Base-by-base conservation (phyloP, 2,888 invertebrate species). In the Noctua janthina region DNA sequence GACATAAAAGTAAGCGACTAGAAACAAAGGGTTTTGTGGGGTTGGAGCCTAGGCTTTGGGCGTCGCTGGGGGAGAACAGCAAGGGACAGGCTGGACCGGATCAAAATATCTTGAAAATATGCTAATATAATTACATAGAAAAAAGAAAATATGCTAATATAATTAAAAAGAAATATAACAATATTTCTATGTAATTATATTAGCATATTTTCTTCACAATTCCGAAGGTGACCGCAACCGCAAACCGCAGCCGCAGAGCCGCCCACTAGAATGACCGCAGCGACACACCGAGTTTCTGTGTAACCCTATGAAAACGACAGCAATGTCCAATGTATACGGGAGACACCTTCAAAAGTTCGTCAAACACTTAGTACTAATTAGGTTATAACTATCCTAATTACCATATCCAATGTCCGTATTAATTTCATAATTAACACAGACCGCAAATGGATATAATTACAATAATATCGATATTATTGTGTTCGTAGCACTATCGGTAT, bases 351-450 rank as follows among this genome's bases (percentile, higher is more conserved):
- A 59, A 79, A 71, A 73, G 15, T 62, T 46, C 13, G 11, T 20
- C n/a, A 68, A 62, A 39, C 23, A 39, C 35, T 54, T 23, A 4
- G 11, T 56, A 56, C 64, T 56, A 70, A 70, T 76, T 69, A 56
- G 11, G 23, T n/a, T 46, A 11, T 66, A 29, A 79, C 51, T 35
- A 11, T 23, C 17, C 35, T 74, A 70, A 83, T 84, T 74, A 67
- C 13, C 69, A 13, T 54, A 49, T 20, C 62, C 54, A 67, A 73
- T 54, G 29, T 7, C 39, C 43, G n/a, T 35, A 67, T 67, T 74
- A 71, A 29, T 64, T 4, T 51, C 56, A 23, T 43, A 59, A 82
- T 64, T 69, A 68, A 51, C 56, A 72, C 54, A 70, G 2, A 23
- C 46, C 51, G 67, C 17, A 20, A 35, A 68, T 20, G 17, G n/a